phyloP scores from a whole-genome alignment of 2,797 vertebrate species.

The Sibirionetta formosa region DNA sequence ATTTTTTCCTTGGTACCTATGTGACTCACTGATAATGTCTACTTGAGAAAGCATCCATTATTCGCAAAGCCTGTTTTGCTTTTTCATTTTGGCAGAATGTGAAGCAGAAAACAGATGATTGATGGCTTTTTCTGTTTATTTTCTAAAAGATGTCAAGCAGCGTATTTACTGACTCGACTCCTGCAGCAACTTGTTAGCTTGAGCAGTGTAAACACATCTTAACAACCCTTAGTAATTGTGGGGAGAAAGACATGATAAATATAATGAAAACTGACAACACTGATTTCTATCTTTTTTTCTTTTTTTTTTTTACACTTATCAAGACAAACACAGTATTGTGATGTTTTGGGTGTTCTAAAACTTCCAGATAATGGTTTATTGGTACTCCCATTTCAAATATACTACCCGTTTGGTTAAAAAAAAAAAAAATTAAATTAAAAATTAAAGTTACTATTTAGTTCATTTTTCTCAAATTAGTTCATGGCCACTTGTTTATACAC shows the following conservation, averaged over 20 bases:
- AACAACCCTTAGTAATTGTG: conserved; percentile 70
- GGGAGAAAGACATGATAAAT: conserved; percentile 37
- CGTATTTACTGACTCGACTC: conserved; percentile 68
- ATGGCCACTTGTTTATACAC: background rate
- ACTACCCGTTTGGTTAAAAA: background rate
- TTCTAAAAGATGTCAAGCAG: conserved; percentile 78
- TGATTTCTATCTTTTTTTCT: conserved; percentile 43
- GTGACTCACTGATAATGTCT: conserved; percentile 42
- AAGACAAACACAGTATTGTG: background rate
- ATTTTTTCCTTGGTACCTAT: conserved; percentile 12
- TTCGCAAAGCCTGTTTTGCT: conserved; percentile 46
- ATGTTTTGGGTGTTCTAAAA: background rate
- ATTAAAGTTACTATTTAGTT: background rate
- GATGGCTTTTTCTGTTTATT: conserved; percentile 78
- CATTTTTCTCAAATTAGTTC: background rate
- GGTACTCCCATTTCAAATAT: background rate
- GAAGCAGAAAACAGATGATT: conserved; percentile 62
- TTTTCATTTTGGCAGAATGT: conserved; percentile 35
- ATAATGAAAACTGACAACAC: conserved; percentile 77
- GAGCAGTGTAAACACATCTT: conserved; percentile 69
- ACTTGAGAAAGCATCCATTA: conserved; percentile 61
- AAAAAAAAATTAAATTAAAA: background rate
- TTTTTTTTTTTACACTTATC: background rate
- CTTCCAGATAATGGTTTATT: background rate
- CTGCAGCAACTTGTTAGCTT: conserved; percentile 74